Conservation (phyloP, 2,888 invertebrate genomes). For the Muschampia plurimacula region DNA sequence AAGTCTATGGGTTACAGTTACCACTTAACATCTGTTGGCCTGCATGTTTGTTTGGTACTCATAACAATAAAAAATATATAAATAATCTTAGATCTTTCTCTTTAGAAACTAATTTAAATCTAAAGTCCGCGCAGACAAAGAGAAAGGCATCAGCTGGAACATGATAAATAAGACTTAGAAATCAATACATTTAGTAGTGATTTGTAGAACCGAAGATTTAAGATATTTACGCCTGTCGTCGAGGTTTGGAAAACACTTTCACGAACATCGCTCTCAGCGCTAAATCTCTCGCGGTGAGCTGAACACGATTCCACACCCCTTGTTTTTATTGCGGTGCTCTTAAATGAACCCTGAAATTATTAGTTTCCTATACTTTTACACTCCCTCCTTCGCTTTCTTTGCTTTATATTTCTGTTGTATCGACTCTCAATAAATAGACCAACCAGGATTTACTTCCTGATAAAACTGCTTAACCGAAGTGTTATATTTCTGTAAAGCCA, state of each 20-base stretch:
- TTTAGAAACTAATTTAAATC: no score
- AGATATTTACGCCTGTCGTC: constrained; percentile 29
- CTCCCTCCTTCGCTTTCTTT: constrained; percentile 5
- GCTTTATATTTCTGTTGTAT: constrained; percentile 6
- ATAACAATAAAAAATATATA: no score
- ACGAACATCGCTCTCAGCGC: constrained; percentile 24
- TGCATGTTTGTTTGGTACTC: no score
- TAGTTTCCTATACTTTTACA: constrained; percentile 32
- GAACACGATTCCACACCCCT: constrained; percentile 29
- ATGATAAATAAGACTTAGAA: neutral
- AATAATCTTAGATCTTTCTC: no score
- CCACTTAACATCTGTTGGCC: no score
- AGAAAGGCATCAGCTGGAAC: no score
- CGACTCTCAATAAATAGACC: constrained; percentile 9
- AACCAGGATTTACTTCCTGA: neutral
- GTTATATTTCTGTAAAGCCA: neutral
- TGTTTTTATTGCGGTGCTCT: constrained; percentile 37
- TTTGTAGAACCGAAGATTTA: constrained; percentile 19
- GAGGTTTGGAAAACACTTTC: constrained; percentile 29
- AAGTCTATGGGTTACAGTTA: no score
- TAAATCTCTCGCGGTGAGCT: constrained; percentile 38
- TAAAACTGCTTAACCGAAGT: neutral
- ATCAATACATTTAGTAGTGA: neutral
- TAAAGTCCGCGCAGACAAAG: no score
- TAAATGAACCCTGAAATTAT: constrained; percentile 37